Evolutionary conservation across 2,888 invertebrate species (phyloP).

Genomic region (Agrotis puta): DNA sequence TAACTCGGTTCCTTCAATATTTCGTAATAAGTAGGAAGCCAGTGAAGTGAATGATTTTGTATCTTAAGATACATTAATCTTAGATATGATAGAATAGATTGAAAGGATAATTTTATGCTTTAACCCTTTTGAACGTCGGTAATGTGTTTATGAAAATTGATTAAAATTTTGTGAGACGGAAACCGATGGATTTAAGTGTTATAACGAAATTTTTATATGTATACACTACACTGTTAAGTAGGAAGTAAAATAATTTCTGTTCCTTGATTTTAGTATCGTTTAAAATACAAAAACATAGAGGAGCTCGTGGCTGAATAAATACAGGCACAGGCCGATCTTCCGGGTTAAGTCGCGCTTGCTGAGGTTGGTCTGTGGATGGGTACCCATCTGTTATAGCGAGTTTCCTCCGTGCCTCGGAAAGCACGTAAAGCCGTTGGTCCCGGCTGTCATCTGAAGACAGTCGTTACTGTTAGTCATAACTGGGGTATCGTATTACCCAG

Average conservation of each 20-base stretch:
- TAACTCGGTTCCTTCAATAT: constrained; percentile 22
- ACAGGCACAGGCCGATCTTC: too few relatives aligned
- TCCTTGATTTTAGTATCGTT: not conserved
- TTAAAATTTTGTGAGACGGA: constrained; percentile 25
- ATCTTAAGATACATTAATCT: constrained; percentile 45
- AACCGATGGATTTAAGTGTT: not conserved
- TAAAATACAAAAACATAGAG: too few relatives aligned
- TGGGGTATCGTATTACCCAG: too few relatives aligned
- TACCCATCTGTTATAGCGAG: too few relatives aligned
- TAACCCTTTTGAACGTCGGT: constrained; percentile 38
- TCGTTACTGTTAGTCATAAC: too few relatives aligned
- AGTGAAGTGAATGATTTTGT: constrained; percentile 47
- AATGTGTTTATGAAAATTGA: constrained; percentile 51
- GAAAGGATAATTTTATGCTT: constrained; percentile 43
- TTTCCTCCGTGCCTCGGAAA: too few relatives aligned
- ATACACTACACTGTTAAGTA: too few relatives aligned
- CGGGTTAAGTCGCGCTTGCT: too few relatives aligned
- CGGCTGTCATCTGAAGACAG: too few relatives aligned
- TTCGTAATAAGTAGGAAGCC: constrained; percentile 29
- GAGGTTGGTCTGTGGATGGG: too few relatives aligned
- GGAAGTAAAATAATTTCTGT: not conserved
- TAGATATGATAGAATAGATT: constrained; percentile 30
- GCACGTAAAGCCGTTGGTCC: too few relatives aligned
- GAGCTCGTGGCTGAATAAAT: too few relatives aligned
- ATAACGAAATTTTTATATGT: constrained; percentile 1